A percentile compares a stretch with the other conserved stretches of the same genome.
phyloP scores from a whole-genome alignment of 37 sponge, comb jelly and placozoan genomes.

The Cliona cf. orientalis region DNA sequence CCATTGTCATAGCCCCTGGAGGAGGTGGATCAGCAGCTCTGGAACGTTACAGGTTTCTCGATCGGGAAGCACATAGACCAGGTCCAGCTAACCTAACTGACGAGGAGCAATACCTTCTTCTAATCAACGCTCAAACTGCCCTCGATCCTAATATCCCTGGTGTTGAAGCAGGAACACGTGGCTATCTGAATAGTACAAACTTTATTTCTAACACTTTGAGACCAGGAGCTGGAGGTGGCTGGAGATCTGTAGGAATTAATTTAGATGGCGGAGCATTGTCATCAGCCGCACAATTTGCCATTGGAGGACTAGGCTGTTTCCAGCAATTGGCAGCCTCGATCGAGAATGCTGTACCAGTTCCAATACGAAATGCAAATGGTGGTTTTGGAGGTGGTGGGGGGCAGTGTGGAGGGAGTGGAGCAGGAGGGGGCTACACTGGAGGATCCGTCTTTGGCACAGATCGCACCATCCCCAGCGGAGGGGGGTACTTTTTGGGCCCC shows the following conservation, averaged over 20 bases:
- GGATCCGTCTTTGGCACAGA: conserved; percentile 8
- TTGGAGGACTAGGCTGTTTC: conserved; percentile 38
- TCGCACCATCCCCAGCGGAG: conserved; percentile 25
- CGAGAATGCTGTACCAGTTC: background rate
- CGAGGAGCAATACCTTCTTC: conserved; percentile 11
- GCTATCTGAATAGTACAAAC: background rate
- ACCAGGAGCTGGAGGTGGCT: conserved; percentile 57
- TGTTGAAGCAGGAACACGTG: background rate
- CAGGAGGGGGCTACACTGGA: conserved; percentile 55
- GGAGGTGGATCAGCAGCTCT: conserved; percentile 50
- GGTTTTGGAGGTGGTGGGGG: conserved; percentile 70
- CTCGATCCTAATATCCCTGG: no score
- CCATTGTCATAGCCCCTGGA: conserved; percentile 42
- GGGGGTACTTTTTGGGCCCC: conserved; percentile 13
- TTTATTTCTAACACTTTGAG: background rate
- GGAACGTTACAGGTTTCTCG: background rate
- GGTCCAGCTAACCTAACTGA: background rate
- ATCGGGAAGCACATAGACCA: background rate
- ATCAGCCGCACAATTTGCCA: conserved; percentile 25
- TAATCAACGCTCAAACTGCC: conserved; percentile 2
- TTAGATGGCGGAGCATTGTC: conserved; percentile 11
- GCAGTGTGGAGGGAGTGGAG: conserved; percentile 46
- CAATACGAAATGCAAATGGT: conserved; percentile 5
- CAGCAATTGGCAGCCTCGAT: background rate
- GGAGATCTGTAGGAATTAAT: background rate